These are phyloP conservation scores for Ceyx erithaca DNA, from an alignment of 2,797 vertebrate species.

Conservation along the genomic window DNA sequence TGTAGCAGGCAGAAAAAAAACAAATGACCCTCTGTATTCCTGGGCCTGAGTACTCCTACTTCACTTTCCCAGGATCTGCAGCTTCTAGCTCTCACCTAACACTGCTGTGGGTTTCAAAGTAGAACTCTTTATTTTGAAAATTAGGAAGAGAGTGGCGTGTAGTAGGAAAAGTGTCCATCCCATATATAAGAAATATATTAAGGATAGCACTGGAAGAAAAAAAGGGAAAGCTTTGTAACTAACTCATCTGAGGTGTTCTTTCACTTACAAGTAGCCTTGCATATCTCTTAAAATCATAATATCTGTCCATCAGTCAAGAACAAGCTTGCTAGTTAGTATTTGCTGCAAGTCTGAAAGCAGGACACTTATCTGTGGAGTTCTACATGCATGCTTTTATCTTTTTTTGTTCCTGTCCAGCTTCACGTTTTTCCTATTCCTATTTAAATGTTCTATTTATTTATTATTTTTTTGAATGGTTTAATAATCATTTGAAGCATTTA, in stretches of 20 bases:
- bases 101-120: not conserved
- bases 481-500: slow-evolving; percentile 33
- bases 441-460: not conserved
- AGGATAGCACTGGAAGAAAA: not conserved
- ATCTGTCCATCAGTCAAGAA: not conserved
- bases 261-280: not conserved
- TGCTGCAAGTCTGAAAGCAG: not conserved
- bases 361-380: slow-evolving; percentile 11
- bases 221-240: not conserved
- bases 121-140: not conserved
- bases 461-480: slow-evolving; percentile 8
- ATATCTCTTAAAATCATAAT: not conserved
- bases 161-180: not conserved
- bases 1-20: not conserved
- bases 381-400: not conserved
- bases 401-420: not conserved
- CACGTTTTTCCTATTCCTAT: not conserved
- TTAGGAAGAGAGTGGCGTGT: not conserved
- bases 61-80: not conserved
- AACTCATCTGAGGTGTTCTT: not conserved
- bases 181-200: not conserved
- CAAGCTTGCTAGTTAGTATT: not conserved
- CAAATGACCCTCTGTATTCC: not conserved
- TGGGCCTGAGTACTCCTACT: not conserved
- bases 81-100: not conserved